phyloP scores from a whole-genome alignment of 2,888 invertebrate species.

The Palloptera scutellata region DNA sequence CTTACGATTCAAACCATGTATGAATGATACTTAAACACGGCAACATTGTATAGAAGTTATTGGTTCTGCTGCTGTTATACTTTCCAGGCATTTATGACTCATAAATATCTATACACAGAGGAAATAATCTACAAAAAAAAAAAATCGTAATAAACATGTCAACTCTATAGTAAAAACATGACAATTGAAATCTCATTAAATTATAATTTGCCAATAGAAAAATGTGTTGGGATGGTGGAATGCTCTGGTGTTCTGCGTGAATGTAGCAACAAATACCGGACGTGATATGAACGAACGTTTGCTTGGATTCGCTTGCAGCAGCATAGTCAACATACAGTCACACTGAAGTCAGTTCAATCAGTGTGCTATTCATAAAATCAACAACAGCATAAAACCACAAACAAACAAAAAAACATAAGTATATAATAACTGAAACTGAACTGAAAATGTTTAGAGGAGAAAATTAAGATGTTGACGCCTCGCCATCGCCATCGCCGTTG shows the following conservation, averaged over 20 bases:
- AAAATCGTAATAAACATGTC: too few species aligned
- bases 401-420: not conserved
- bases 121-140: too few species aligned
- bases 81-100: too few species aligned
- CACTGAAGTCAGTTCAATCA: constrained; percentile 42
- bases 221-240: constrained; percentile 2
- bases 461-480: constrained; percentile 23
- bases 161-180: not conserved
- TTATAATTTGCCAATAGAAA: constrained; percentile 28
- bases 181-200: constrained; percentile 26
- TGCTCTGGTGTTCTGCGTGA: not conserved
- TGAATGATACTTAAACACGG: too few species aligned
- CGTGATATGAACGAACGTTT: constrained; percentile 54
- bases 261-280: constrained; percentile 47
- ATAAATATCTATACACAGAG: too few species aligned
- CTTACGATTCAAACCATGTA: too few species aligned
- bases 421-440: constrained; percentile 18
- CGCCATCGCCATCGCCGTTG: constrained; percentile 12
- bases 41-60: too few species aligned
- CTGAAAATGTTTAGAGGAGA: constrained; percentile 8
- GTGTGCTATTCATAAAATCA: constrained; percentile 47
- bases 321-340: too few species aligned
- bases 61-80: too few species aligned
- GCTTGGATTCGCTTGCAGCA: not conserved
- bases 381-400: not conserved